Evolutionary conservation across 2,113 vertebrate species (phyloP).

Genomic region (Illadopsis cleaveri): DNA sequence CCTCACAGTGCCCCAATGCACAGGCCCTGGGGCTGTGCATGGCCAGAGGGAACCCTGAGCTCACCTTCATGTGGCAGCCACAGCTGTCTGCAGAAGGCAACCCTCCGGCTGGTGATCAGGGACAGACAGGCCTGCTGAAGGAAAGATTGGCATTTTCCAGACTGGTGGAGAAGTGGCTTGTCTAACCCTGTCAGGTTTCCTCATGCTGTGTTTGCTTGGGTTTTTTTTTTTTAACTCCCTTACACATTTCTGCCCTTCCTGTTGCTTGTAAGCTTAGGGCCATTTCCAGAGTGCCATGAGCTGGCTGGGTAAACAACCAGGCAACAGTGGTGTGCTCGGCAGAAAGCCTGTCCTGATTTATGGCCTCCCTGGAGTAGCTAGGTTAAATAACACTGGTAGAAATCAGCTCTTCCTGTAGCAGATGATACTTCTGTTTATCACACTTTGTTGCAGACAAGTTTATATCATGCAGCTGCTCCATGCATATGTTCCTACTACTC

Average conservation of each 20-base stretch:
- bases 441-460: conserved; percentile 43
- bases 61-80: rapidly evolving
- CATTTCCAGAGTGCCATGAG: not conserved
- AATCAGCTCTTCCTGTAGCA: conserved; percentile 47
- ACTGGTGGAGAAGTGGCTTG: not conserved
- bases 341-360: conserved; percentile 29
- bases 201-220: not conserved
- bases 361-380: not conserved
- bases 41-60: not conserved
- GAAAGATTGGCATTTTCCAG: not conserved
- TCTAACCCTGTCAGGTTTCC: not conserved
- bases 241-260: not conserved
- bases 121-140: not conserved
- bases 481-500: conserved; percentile 56
- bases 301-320: not conserved
- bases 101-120: not conserved
- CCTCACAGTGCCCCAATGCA: rapidly evolving
- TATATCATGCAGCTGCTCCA: conserved; percentile 24
- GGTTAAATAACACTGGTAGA: conserved; percentile 43
- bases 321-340: not conserved
- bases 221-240: not conserved
- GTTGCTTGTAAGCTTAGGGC: not conserved
- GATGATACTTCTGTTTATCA: conserved; percentile 42
- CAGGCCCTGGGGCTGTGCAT: not conserved
- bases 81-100: not conserved